Percentiles rank a stretch among this genome's conserved stretches.
Conservation (phyloP, 2,888 invertebrate species). For the Acronicta alni region DNA sequence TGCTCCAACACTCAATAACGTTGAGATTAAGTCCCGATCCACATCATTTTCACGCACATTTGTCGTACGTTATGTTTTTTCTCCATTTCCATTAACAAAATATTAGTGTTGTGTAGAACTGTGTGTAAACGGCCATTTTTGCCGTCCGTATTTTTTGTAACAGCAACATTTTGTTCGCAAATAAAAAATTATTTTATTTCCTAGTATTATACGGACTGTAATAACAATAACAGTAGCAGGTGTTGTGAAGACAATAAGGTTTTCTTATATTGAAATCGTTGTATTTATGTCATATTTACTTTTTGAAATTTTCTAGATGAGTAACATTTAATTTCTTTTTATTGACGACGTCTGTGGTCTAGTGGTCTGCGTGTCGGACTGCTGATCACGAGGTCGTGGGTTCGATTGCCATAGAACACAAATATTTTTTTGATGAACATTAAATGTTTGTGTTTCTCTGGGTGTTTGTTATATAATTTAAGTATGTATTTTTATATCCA, state of each 20-base stretch:
- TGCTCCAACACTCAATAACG: conserved; percentile 2
- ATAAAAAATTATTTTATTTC: conserved; percentile 28
- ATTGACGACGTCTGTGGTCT: too few species aligned
- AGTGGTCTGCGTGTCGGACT: too few species aligned
- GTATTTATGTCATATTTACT: background rate
- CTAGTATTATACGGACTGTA: conserved; percentile 9
- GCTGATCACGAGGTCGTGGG: too few species aligned
- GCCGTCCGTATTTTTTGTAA: conserved; percentile 5
- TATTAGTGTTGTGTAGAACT: conserved; percentile 21
- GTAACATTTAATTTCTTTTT: background rate
- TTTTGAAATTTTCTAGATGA: background rate
- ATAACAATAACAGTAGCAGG: conserved; percentile 5
- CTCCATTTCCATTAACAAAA: conserved; percentile 18
- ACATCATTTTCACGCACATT: conserved; percentile 17
- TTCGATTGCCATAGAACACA: too few species aligned
- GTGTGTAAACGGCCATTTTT: conserved; percentile 19
- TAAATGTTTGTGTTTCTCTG: too few species aligned
- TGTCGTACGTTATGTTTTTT: conserved; percentile 21
- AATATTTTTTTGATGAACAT: too few species aligned
- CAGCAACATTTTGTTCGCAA: conserved; percentile 6
- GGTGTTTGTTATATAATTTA: too few species aligned
- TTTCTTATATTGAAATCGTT: background rate
- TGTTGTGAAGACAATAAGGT: conserved; percentile 4
- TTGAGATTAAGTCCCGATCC: background rate
- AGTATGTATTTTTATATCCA: too few species aligned